These are phyloP conservation scores for Brachyopa scutellaris DNA, from an alignment of 2,888 invertebrate species.

Conservation along the genomic window DNA sequence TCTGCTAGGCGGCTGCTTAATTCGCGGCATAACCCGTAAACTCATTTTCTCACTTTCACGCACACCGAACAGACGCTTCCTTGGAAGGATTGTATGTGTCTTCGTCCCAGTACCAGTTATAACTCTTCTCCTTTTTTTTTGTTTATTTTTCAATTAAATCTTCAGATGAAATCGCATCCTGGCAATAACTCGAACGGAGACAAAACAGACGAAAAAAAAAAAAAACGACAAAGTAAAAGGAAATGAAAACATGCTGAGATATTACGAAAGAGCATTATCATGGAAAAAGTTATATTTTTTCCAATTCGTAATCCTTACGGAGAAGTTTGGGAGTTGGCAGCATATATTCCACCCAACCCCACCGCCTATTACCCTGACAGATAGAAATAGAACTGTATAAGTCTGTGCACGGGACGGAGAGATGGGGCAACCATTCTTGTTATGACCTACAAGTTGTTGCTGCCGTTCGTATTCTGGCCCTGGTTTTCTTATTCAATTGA, in stretches of 20 bases:
- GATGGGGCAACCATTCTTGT: background rate
- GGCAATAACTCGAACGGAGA: constrained; percentile 15
- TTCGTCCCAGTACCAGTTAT: too few species aligned
- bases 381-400: constrained; percentile 34
- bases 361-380: background rate
- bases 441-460: constrained; percentile 42
- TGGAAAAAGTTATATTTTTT: constrained; percentile 40
- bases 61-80: background rate
- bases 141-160: constrained; percentile 45
- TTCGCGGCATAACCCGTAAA: constrained; percentile 11
- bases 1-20: constrained; percentile 4
- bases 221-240: background rate
- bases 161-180: constrained; percentile 31
- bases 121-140: too few species aligned
- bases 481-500: constrained; percentile 53
- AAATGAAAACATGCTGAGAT: constrained; percentile 29
- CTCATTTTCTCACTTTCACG: constrained; percentile 33
- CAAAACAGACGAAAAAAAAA: background rate
- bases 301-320: constrained; percentile 30
- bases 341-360: background rate
- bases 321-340: background rate
- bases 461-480: constrained; percentile 12
- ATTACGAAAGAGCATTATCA: constrained; percentile 41
- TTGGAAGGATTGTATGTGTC: too few species aligned
- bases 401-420: background rate